phyloP scores from a whole-genome alignment of 2,797 vertebrate species.

The Coluber constrictor region DNA sequence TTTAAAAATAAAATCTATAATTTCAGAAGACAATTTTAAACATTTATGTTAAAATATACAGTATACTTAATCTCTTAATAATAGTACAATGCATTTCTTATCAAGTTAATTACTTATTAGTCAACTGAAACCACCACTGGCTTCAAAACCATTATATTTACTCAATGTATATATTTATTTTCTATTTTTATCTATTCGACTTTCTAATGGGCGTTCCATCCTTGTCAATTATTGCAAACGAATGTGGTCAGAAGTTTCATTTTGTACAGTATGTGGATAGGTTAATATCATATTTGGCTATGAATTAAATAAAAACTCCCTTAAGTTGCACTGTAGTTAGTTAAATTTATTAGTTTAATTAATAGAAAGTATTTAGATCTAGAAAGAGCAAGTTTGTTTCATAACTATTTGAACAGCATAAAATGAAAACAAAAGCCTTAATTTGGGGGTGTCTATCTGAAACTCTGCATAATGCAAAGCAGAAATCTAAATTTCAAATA shows the following conservation, averaged over 20 bases:
- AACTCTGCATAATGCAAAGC: too few relatives aligned
- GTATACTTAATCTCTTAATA: not conserved
- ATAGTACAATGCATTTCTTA: not conserved
- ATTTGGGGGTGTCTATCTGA: too few relatives aligned
- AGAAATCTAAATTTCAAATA: too few relatives aligned
- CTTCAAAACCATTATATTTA: constrained; percentile 1
- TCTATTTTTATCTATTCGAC: not conserved
- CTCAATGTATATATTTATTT: constrained; percentile 7
- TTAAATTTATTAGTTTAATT: not conserved
- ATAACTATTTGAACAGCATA: not conserved
- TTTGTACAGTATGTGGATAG: not conserved
- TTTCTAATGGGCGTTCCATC: not conserved
- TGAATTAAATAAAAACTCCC: not conserved
- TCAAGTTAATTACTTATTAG: not conserved
- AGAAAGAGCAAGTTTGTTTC: not conserved
- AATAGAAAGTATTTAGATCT: not conserved
- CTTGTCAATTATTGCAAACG: not conserved
- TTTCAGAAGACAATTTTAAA: not conserved
- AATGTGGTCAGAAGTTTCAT: not conserved
- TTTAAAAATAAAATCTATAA: constrained; percentile 1
- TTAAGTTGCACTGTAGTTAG: not conserved
- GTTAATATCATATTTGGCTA: not conserved
- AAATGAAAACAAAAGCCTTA: too few relatives aligned
- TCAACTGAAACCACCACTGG: not conserved
- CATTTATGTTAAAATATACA: not conserved